Percentiles rank a stretch among this genome's conserved stretches.
These are phyloP conservation scores for Mycetomoellerius zeteki DNA, from an alignment of 1,140 invertebrate species.

Conservation along the genomic window DNA sequence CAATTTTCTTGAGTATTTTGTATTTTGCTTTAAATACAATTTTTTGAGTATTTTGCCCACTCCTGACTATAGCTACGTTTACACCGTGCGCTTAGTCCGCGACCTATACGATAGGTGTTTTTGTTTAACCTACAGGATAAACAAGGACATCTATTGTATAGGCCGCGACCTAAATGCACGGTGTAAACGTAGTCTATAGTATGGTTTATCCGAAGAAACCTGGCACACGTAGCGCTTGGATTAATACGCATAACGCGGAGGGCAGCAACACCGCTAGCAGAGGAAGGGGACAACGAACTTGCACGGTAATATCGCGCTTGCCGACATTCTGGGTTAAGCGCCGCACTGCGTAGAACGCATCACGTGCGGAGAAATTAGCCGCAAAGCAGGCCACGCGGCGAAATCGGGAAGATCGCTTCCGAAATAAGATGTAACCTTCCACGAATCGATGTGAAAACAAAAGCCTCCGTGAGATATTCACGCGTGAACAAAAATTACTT, in stretches of 20 bases:
- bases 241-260: conserved; percentile 56
- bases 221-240: not conserved
- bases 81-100: too few species aligned
- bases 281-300: conserved; percentile 79
- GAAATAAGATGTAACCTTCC: conserved; percentile 19
- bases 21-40: too few species aligned
- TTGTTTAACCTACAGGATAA: too few species aligned
- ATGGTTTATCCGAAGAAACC: not conserved
- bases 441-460: not conserved
- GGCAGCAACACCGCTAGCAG: conserved; percentile 52
- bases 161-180: too few species aligned
- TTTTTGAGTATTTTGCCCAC: too few species aligned
- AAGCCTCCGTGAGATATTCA: not conserved
- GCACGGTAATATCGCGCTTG: conserved; percentile 61
- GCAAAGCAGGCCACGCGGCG: not conserved
- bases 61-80: too few species aligned
- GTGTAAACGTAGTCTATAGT: too few species aligned
- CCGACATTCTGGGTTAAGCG: conserved; percentile 76
- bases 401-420: conserved; percentile 49
- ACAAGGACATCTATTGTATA: too few species aligned
- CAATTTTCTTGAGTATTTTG: too few species aligned
- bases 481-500: not conserved
- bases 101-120: too few species aligned
- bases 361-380: conserved; percentile 59
- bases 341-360: conserved; percentile 69